These are phyloP conservation scores for Syncerus caffer DNA, from an alignment of 2,797 vertebrate species.

Conservation along the genomic window DNA sequence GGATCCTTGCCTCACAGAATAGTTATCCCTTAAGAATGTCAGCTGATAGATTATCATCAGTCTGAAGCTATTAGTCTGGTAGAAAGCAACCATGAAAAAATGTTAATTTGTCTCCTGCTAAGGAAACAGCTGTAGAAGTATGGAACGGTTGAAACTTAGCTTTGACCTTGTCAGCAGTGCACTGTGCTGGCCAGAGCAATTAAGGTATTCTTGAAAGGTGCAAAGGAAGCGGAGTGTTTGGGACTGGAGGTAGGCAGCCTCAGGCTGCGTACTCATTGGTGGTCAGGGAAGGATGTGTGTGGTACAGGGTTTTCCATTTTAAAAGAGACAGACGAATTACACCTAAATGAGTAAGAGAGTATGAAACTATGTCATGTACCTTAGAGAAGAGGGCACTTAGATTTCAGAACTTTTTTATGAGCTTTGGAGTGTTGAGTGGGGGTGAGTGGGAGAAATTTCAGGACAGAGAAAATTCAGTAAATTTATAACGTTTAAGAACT, in stretches of 20 bases:
- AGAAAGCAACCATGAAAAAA: neutral
- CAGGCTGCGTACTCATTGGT: rapidly evolving
- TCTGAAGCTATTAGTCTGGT: neutral
- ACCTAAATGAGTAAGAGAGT: neutral
- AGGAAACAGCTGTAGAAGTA: neutral
- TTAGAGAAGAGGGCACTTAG: neutral
- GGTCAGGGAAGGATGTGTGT: neutral
- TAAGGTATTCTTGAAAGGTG: neutral
- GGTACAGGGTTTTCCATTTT: neutral
- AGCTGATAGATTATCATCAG: neutral
- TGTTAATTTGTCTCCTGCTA: neutral
- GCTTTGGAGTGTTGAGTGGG: neutral
- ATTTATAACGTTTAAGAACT: neutral
- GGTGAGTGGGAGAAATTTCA: neutral
- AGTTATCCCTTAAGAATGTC: neutral
- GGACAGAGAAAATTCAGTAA: neutral
- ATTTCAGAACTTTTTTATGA: neutral
- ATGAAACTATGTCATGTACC: neutral
- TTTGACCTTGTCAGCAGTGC: neutral
- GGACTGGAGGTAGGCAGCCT: neutral
- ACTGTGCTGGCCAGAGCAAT: neutral
- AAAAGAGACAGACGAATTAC: neutral
- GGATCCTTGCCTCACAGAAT: neutral
- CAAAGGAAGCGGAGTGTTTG: neutral
- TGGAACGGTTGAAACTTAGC: neutral